These are phyloP conservation scores for Argyresthia goedartella DNA, from an alignment of 2,888 invertebrate genomes.

Conservation along the genomic window DNA sequence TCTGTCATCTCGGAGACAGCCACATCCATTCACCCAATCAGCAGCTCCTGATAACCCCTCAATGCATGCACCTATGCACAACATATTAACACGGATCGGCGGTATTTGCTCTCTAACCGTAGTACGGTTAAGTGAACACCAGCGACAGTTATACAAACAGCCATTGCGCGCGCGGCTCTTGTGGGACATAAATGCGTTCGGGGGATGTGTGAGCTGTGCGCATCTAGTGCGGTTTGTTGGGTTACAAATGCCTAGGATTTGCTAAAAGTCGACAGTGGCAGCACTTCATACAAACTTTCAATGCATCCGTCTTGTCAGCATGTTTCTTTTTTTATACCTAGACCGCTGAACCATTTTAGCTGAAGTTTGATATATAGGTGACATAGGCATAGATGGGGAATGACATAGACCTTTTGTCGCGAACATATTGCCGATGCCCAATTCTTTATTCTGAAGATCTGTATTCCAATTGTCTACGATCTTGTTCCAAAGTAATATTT, in stretches of 20 bases:
- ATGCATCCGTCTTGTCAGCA: too few species aligned
- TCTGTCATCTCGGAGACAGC: not conserved
- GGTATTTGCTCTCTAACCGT: conserved; percentile 58
- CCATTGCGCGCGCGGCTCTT: conserved; percentile 39
- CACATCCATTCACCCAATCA: not conserved
- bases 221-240: not conserved
- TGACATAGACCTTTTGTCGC: too few species aligned
- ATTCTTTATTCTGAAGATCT: too few species aligned
- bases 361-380: too few species aligned
- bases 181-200: conserved; percentile 58
- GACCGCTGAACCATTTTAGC: too few species aligned
- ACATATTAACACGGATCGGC: conserved; percentile 60
- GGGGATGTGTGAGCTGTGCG: conserved; percentile 4
- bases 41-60: conserved; percentile 31
- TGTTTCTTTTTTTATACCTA: too few species aligned
- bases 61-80: conserved; percentile 47
- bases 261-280: too few species aligned
- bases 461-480: too few species aligned
- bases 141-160: conserved; percentile 59
- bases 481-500: too few species aligned
- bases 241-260: not conserved
- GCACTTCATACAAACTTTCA: too few species aligned
- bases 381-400: too few species aligned
- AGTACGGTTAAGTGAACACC: conserved; percentile 54
- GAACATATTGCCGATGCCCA: too few species aligned